Evolutionary conservation across 2,113 vertebrate species (phyloP), one percentile per base, ranked within the genome.

Genomic region (Tupaia tana): DNA sequence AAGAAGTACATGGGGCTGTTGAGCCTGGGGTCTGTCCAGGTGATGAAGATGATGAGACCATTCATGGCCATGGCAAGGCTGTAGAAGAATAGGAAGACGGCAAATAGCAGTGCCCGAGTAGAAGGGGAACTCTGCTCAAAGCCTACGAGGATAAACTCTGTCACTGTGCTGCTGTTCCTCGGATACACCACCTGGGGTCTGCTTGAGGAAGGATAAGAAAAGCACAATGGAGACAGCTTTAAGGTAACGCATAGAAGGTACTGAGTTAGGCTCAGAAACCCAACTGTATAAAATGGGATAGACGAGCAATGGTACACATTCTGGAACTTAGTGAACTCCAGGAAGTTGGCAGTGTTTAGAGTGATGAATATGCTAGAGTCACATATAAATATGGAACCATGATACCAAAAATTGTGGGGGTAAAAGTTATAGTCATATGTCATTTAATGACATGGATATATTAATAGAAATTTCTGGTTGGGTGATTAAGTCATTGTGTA

Each of bases 1-100:
- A 97, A 97, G 81, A 96, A 95, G 63, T 95, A 95, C 91, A 92
- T 94, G 77, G 89, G 86, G 82, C 91, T 96, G 81, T 16, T 88
- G 82, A 95, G 81, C 19, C n/a, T 96, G 63, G 90, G 77, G 61
- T 95, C 94, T 93, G 90, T 95, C 85, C 94, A 85, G 15, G 94
- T 92, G 81, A 95, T 94, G 93, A 96, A 88, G 89, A 96, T 89
- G 63, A 96, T 94, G 86, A 97, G 85, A 74, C 85, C 91, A 22
- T 96, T 96, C 91, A 95, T 91, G 84, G 91, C 91, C 89, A 91
- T 92, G 79, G 94, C 82, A 16, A 96, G 91, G 89, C 96, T 85
- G 63, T 96, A 90, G 88, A 96, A 78, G 59, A 22, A 61, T 34
- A 92, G 43, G 89, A 97, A 91, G 87, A 98, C 29, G 12, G 59